These are phyloP conservation scores for Dasypolia templi DNA, from an alignment of 2,888 invertebrate genomes.

Conservation along the genomic window DNA sequence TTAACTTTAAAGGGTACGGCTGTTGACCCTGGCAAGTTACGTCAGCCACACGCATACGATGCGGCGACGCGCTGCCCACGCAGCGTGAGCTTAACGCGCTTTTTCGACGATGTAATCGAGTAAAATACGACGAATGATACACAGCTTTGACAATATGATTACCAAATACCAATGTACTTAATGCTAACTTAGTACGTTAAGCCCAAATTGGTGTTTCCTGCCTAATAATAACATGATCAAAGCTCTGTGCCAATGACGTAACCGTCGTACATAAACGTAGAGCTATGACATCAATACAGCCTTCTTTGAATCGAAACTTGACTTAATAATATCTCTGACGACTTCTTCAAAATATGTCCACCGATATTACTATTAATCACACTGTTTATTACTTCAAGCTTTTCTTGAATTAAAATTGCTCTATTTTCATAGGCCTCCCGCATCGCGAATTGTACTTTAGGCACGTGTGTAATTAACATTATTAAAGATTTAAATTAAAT, in stretches of 20 bases:
- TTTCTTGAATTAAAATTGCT: slow-evolving; percentile 39
- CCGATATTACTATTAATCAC: slow-evolving; percentile 29
- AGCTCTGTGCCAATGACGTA: slow-evolving; percentile 69
- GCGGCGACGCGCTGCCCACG: slow-evolving; percentile 60
- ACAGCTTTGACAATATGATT: neutral
- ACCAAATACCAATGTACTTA: too few species aligned
- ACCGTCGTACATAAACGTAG: slow-evolving; percentile 64
- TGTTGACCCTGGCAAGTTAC: slow-evolving; percentile 79
- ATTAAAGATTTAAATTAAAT: neutral
- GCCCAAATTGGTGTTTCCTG: slow-evolving; percentile 24
- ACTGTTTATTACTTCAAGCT: slow-evolving; percentile 1
- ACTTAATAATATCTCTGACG: slow-evolving; percentile 70
- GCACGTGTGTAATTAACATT: slow-evolving; percentile 21
- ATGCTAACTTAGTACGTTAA: too few species aligned
- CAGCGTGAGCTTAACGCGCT: slow-evolving; percentile 41
- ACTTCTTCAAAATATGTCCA: slow-evolving; percentile 65
- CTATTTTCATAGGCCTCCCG: slow-evolving; percentile 55
- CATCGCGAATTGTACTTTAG: slow-evolving; percentile 37
- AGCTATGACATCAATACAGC: slow-evolving; percentile 66
- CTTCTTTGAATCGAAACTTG: slow-evolving; percentile 66
- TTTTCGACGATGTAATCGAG: slow-evolving; percentile 17
- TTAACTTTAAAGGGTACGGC: slow-evolving; percentile 66
- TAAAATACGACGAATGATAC: slow-evolving; percentile 9
- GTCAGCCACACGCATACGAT: slow-evolving; percentile 69
- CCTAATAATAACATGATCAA: slow-evolving; percentile 40